A percentile compares a stretch with the other conserved stretches of the same genome.
Evolutionary conservation across 2,113 vertebrate genomes (phyloP).

Genomic region (Sarotherodon lohbergeri): DNA sequence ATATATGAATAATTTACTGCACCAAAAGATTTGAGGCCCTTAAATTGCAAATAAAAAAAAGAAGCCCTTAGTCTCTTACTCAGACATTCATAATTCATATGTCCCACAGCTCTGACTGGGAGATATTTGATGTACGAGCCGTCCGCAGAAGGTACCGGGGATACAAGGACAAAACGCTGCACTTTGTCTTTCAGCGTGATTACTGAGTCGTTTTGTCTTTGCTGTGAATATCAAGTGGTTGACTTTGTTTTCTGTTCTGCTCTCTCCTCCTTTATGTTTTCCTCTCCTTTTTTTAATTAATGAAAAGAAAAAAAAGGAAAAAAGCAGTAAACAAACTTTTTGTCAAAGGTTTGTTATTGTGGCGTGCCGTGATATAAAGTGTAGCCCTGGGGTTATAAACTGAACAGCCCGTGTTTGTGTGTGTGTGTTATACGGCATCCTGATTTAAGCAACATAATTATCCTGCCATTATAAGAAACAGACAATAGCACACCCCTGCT

Average conservation of each 20-base stretch:
- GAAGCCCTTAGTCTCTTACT: not conserved
- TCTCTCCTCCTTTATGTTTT: not conserved
- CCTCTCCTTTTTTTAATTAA: not conserved
- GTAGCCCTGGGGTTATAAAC: not conserved
- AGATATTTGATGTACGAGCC: not conserved
- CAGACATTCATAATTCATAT: constrained; percentile 59
- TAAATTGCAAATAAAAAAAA: constrained; percentile 45
- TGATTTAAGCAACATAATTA: not conserved
- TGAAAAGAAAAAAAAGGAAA: not conserved
- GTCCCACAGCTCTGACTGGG: not conserved
- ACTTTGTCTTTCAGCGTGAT: not conserved
- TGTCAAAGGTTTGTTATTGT: constrained; percentile 14
- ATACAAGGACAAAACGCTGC: not conserved
- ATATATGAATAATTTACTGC: constrained; percentile 68
- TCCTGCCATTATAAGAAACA: not conserved
- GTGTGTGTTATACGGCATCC: not conserved
- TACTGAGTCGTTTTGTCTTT: not conserved
- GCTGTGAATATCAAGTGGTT: not conserved
- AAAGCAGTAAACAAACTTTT: constrained; percentile 19
- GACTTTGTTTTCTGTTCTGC: not conserved
- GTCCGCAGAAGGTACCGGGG: not conserved
- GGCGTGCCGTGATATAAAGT: not conserved
- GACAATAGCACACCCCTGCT: not conserved
- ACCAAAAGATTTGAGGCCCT: constrained; percentile 39
- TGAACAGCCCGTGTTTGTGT: not conserved